A percentile compares a stretch with the other conserved stretches of the same genome.
Conservation (phyloP, 2,888 invertebrate species). For the Rambutsinella grinnellia region DNA sequence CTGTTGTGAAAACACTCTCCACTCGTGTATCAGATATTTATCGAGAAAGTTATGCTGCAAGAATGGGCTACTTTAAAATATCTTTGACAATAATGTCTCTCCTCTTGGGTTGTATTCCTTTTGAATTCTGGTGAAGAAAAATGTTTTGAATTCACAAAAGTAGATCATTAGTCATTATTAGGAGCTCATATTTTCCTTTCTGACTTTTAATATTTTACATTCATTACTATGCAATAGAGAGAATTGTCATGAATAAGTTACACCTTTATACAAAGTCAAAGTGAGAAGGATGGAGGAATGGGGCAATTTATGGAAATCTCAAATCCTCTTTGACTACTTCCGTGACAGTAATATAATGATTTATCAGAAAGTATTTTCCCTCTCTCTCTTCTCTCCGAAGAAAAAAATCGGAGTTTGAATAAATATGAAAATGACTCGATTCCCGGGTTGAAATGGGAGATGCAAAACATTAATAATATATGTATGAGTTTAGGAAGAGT, state of each 20-base stretch:
- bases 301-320: constrained; percentile 56
- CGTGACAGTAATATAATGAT: constrained; percentile 67
- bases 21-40: no score
- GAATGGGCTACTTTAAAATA: no score
- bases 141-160: constrained; percentile 25
- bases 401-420: neutral
- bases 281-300: no score
- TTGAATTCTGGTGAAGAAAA: constrained; percentile 44
- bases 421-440: neutral
- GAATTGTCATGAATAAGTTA: constrained; percentile 2
- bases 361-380: constrained; percentile 66
- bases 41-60: no score
- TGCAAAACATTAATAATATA: neutral
- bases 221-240: constrained; percentile 1
- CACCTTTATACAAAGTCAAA: neutral
- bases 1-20: no score
- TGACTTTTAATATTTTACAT: constrained; percentile 2
- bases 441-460: constrained; percentile 1
- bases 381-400: constrained; percentile 27
- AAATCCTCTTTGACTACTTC: constrained; percentile 65
- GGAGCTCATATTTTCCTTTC: neutral
- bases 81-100: no score
- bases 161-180: constrained; percentile 8
- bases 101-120: no score
- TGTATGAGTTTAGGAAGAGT: constrained; percentile 7